Percentiles rank a stretch among this genome's conserved stretches.
Evolutionary conservation across 53 echinoderm and acorn worm genomes (phyloP).

Genomic region (Zoroaster sp.): DNA sequence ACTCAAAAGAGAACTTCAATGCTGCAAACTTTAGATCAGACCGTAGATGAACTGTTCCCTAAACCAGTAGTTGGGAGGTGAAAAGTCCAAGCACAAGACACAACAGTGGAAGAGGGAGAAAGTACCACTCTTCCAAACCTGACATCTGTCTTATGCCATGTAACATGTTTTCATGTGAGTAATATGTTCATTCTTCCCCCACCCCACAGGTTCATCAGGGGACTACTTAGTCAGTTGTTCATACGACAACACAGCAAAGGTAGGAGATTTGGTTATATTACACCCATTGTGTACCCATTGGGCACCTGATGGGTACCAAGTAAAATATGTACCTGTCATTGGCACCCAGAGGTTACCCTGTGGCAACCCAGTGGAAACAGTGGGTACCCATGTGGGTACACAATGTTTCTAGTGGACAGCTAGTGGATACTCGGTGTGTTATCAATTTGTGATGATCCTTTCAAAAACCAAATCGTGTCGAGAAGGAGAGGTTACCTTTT

Average conservation of each 20-base stretch:
- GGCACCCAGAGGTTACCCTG: not conserved
- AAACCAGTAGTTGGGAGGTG: no score
- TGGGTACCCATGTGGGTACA: not conserved
- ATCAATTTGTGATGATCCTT: not conserved
- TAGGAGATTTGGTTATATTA: not conserved
- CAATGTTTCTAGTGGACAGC: no score
- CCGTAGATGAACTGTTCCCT: not conserved
- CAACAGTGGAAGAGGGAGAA: not conserved
- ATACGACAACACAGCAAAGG: constrained; percentile 98
- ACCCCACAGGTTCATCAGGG: constrained; percentile 53
- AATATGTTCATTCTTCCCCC: not conserved
- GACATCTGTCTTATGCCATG: not conserved
- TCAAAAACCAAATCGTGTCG: not conserved
- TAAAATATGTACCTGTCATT: no score
- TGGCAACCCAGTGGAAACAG: not conserved
- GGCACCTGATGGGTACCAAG: not conserved
- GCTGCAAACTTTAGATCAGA: not conserved
- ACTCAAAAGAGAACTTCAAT: not conserved
- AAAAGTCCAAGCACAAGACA: no score
- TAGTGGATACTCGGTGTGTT: not conserved
- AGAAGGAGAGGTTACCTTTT: not conserved
- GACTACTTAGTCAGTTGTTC: constrained; percentile 89
- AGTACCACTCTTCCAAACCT: not conserved
- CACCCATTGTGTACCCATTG: not conserved
- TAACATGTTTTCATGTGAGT: not conserved